A percentile compares a stretch with the other conserved stretches of the same genome.
Conservation (phyloP, 2,113 vertebrate species). For the Raja brachyura region DNA sequence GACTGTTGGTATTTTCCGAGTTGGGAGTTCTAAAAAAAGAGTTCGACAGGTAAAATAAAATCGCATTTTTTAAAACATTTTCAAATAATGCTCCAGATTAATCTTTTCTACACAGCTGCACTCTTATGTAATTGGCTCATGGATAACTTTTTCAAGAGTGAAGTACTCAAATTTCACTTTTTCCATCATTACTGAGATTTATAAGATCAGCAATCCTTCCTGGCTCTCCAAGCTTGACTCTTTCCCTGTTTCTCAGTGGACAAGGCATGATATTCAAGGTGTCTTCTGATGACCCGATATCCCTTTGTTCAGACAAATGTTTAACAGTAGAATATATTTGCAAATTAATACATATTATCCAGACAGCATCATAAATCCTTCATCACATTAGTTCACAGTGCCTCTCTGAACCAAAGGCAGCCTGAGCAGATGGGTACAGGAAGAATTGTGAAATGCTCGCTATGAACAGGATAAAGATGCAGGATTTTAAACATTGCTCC, state of each 20-base stretch:
- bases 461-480: background rate
- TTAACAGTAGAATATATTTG: background rate
- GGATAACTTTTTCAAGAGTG: background rate
- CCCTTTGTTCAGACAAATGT: background rate
- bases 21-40: slow-evolving; percentile 78
- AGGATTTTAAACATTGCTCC: no score
- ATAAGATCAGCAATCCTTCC: background rate
- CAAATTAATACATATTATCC: background rate
- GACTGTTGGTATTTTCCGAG: slow-evolving; percentile 80
- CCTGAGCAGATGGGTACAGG: background rate
- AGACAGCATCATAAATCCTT: background rate
- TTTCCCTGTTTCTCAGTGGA: background rate
- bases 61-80: no score
- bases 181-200: background rate
- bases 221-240: no score
- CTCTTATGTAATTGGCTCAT: background rate
- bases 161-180: background rate
- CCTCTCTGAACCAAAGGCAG: background rate
- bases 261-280: background rate
- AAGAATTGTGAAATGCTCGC: background rate
- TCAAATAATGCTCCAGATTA: background rate
- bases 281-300: background rate
- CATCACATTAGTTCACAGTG: background rate
- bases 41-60: slow-evolving; percentile 68
- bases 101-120: background rate